Evolutionary conservation across 2,113 vertebrate species (phyloP).

Genomic region (Limnothrissa miodon): DNA sequence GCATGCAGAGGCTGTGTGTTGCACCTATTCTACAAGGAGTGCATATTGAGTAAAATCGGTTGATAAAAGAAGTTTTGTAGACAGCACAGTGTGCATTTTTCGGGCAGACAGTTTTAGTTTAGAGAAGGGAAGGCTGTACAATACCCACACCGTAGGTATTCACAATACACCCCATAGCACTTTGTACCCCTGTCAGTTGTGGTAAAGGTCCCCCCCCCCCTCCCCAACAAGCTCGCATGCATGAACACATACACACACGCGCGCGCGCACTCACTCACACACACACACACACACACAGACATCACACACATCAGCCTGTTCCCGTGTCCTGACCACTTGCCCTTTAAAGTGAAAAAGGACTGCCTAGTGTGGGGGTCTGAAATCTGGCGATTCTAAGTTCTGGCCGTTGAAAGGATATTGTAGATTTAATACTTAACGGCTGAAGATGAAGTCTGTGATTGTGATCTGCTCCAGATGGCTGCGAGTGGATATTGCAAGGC

Average conservation of each 20-base stretch:
- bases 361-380: slow-evolving; percentile 10
- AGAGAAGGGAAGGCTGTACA: not conserved
- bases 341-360: slow-evolving; percentile 16
- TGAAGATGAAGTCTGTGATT: slow-evolving; percentile 82
- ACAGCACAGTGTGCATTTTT: not conserved
- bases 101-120: not conserved
- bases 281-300: slow-evolving; percentile 7
- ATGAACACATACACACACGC: not conserved
- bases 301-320: slow-evolving; percentile 27
- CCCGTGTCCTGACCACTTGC: slow-evolving; percentile 14
- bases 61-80: not conserved
- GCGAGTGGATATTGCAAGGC: slow-evolving; percentile 81
- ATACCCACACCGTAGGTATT: not conserved
- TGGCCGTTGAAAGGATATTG: slow-evolving; percentile 59
- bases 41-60: not conserved
- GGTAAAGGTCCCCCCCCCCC: not conserved
- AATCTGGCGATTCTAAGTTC: slow-evolving; percentile 36
- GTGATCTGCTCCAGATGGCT: slow-evolving; percentile 90
- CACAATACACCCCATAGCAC: not conserved
- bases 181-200: slow-evolving; percentile 1
- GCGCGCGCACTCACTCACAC: not conserved
- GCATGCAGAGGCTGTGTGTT: not conserved
- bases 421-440: slow-evolving; percentile 78
- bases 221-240: not conserved
- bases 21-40: not conserved